phyloP scores from a whole-genome alignment of 2,888 invertebrate genomes.

The Sarcophaga carnaria region DNA sequence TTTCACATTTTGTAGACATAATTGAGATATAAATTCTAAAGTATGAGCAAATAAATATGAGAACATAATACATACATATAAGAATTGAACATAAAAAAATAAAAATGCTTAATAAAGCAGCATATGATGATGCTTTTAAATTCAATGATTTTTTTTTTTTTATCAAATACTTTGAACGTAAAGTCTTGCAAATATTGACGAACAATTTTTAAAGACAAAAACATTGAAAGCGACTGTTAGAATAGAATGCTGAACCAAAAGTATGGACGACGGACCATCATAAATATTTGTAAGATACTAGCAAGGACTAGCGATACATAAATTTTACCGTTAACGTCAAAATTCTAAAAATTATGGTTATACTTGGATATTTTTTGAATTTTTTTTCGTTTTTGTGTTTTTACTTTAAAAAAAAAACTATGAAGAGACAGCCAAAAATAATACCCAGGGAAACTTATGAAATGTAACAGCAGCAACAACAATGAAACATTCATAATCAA shows the following conservation, averaged over 20 bases:
- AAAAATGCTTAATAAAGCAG: too few species aligned
- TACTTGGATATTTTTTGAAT: conserved; percentile 51
- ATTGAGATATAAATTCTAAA: conserved; percentile 36
- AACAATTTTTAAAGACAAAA: not conserved
- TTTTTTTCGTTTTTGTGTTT: not conserved
- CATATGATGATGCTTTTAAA: not conserved
- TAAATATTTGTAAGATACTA: conserved; percentile 30
- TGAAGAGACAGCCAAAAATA: conserved; percentile 51
- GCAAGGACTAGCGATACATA: conserved; percentile 74
- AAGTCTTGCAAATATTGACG: not conserved
- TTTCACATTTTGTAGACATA: conserved; percentile 50
- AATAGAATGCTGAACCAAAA: too few species aligned
- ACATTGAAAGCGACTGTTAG: not conserved
- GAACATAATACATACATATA: not conserved
- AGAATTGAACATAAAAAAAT: not conserved
- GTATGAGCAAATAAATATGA: conserved; percentile 7
- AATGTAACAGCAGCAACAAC: conserved; percentile 70
- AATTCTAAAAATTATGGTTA: conserved; percentile 79
- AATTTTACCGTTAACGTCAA: conserved; percentile 79
- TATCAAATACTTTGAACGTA: not conserved
- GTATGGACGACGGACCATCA: conserved; percentile 24
- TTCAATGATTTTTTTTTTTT: not conserved
- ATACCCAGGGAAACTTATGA: conserved; percentile 23
- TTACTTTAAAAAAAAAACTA: not conserved
- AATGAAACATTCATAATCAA: conserved; percentile 78